Evolutionary conservation across 2,797 vertebrate species (phyloP).

Genomic region (Rhinatrema bivittatum): DNA sequence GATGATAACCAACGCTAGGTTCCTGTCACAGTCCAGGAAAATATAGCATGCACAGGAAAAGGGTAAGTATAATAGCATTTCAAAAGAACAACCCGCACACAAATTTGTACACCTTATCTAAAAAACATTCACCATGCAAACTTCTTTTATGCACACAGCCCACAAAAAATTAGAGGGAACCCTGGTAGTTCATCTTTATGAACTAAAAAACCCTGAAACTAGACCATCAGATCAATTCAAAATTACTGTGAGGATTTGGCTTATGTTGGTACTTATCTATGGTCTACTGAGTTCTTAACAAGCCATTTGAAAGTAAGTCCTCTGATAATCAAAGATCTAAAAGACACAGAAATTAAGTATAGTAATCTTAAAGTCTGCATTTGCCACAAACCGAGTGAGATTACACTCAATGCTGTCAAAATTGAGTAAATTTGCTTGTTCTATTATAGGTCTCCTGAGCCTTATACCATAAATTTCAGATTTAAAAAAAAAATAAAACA

Average conservation of each 20-base stretch:
- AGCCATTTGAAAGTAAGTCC: slow-evolving; percentile 75
- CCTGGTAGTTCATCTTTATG: too few species aligned
- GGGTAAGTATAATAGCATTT: too few species aligned
- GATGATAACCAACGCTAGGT: too few species aligned
- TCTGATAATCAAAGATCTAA: slow-evolving; percentile 76
- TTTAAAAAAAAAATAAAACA: slow-evolving; percentile 55
- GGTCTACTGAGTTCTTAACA: slow-evolving; percentile 67
- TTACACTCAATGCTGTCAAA: slow-evolving; percentile 78
- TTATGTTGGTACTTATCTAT: slow-evolving; percentile 63
- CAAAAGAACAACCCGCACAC: too few species aligned
- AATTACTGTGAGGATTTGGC: slow-evolving; percentile 52
- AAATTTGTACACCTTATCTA: too few species aligned
- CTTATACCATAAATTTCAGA: slow-evolving; percentile 72
- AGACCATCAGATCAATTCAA: slow-evolving; percentile 48
- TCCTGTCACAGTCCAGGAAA: too few species aligned
- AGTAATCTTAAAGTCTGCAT: slow-evolving; percentile 75
- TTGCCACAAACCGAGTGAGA: slow-evolving; percentile 73
- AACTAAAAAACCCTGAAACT: too few species aligned
- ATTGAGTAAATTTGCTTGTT: slow-evolving; percentile 79
- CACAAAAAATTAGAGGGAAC: too few species aligned
- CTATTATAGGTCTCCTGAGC: slow-evolving; percentile 67
- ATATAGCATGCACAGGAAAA: too few species aligned
- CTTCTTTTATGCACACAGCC: too few species aligned
- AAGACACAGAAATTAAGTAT: too few species aligned
- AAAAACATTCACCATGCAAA: too few species aligned